These are phyloP conservation scores for Wiebesia pumilae DNA, from an alignment of 1,140 invertebrate species.

Conservation along the genomic window DNA sequence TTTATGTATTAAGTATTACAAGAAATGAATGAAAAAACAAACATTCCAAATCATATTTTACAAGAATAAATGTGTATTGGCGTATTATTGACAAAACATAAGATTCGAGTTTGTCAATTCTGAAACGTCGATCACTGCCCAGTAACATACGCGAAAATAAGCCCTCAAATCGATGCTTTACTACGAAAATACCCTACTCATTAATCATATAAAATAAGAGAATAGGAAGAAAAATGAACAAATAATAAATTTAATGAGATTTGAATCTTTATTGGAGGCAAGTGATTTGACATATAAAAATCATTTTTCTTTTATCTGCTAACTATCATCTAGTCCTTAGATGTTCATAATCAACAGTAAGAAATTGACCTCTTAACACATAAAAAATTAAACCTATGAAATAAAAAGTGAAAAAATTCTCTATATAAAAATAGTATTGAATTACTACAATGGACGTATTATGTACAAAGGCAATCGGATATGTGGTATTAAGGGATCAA, in stretches of 20 bases:
- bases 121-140: conserved; percentile 47
- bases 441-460: not conserved
- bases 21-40: not conserved
- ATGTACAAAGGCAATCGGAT: not conserved
- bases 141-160: not conserved
- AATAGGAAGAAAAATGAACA: not conserved
- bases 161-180: not conserved
- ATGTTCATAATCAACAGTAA: not conserved
- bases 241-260: conserved; percentile 1
- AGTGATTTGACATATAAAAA: conserved; percentile 27
- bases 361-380: conserved; percentile 19
- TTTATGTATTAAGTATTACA: not conserved
- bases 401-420: not conserved
- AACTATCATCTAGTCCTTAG: not conserved
- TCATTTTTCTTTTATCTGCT: conserved; percentile 18
- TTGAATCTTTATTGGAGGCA: not conserved
- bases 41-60: conserved; percentile 4
- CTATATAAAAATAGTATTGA: not conserved
- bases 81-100: not conserved
- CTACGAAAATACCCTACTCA: no score
- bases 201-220: conserved; percentile 5
- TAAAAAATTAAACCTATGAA: conserved; percentile 2
- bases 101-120: conserved; percentile 10
- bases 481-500: conserved; percentile 28
- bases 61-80: not conserved